Percentiles rank a stretch among this genome's conserved stretches.
Evolutionary conservation across 2,113 vertebrate species (phyloP).

Genomic region (Arothron firmamentum): DNA sequence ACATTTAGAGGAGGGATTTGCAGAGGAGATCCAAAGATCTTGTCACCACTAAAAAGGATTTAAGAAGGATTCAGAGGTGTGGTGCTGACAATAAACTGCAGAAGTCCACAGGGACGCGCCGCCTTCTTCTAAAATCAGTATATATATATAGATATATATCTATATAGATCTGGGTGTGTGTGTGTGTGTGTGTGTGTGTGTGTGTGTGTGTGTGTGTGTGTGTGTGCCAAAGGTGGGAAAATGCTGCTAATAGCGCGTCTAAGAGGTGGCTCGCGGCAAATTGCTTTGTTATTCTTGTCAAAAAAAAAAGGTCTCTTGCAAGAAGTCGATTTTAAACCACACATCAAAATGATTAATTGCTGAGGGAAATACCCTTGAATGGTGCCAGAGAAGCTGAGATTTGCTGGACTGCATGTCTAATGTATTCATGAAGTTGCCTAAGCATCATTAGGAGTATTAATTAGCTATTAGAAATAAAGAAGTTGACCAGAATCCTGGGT

Average conservation of each 20-base stretch:
- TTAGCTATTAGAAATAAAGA: slow-evolving; percentile 80
- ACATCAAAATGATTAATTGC: slow-evolving; percentile 99
- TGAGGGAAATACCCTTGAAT: slow-evolving; percentile 90
- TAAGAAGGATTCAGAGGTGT: slow-evolving; percentile 64
- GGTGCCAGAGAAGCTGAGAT: slow-evolving; percentile 74
- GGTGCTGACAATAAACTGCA: slow-evolving; percentile 61
- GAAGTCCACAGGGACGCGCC: slow-evolving; percentile 23
- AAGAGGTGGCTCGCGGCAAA: slow-evolving; percentile 95
- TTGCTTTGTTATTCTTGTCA: slow-evolving; percentile 99
- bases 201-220: too few species aligned
- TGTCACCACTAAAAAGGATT: slow-evolving; percentile 71
- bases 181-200: too few species aligned
- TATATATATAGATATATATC: slow-evolving; percentile 72
- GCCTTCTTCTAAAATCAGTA: slow-evolving; percentile 61
- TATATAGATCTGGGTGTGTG: too few species aligned
- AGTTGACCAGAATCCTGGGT: slow-evolving; percentile 10
- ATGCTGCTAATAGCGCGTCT: slow-evolving; percentile 90
- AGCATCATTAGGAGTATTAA: slow-evolving; percentile 90
- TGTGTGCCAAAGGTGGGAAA: slow-evolving; percentile 64
- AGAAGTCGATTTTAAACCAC: slow-evolving; percentile 94
- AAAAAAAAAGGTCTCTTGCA: slow-evolving; percentile 82
- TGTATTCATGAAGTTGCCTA: slow-evolving; percentile 85
- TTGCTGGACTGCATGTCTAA: slow-evolving; percentile 78
- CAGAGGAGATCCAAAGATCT: slow-evolving; percentile 67
- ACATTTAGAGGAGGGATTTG: slow-evolving; percentile 74